Conservation (phyloP, 2,888 invertebrate species). For the Chaitophorus viminalis region DNA sequence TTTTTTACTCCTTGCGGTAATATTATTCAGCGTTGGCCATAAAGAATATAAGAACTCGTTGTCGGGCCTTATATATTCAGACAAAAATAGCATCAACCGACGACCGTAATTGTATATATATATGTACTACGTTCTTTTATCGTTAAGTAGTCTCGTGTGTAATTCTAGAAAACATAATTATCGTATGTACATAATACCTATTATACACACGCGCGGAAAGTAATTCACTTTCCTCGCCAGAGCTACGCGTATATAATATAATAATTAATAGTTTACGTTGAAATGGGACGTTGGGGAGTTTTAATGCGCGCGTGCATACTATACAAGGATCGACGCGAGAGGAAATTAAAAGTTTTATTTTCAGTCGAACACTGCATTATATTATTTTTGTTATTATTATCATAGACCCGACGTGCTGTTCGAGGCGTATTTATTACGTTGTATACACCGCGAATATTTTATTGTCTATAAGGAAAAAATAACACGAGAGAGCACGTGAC, state of each 20-base stretch:
- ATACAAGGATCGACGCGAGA: neutral
- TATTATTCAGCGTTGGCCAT: neutral
- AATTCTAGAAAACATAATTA: neutral
- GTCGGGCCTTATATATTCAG: neutral
- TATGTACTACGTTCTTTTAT: neutral
- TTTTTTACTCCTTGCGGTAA: neutral
- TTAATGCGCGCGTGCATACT: no score
- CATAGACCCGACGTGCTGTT: no score
- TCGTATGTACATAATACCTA: neutral
- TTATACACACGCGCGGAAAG: no score
- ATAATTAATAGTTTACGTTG: no score
- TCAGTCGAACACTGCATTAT: neutral
- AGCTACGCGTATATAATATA: neutral
- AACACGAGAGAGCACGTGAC: neutral
- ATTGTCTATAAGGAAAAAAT: neutral
- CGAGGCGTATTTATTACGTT: neutral
- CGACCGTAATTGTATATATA: no score
- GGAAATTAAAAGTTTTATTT: neutral
- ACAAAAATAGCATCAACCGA: neutral
- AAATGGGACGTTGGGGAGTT: neutral
- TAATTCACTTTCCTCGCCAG: neutral
- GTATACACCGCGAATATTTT: no score
- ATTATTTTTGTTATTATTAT: neutral
- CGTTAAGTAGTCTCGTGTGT: neutral
- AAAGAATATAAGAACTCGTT: neutral